phyloP scores from a whole-genome alignment of 2,113 vertebrate species.

The Microcebus griseorufus region DNA sequence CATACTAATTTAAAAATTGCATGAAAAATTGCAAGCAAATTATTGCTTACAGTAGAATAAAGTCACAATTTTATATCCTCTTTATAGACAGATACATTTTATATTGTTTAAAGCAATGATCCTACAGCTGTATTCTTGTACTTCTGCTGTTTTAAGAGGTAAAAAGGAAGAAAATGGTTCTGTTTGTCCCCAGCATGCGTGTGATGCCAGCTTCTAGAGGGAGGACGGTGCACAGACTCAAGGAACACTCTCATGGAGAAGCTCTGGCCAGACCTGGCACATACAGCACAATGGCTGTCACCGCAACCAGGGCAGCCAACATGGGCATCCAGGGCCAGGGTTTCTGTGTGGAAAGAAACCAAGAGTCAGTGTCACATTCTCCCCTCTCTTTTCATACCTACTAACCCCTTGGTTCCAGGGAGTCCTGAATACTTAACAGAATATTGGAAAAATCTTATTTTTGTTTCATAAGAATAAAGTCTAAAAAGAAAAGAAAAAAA shows the following conservation, averaged over 20 bases:
- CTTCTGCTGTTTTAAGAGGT: slow-evolving; percentile 89
- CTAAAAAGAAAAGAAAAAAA: slow-evolving; percentile 51
- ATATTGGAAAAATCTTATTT: slow-evolving; percentile 53
- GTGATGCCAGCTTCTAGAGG: slow-evolving; percentile 89
- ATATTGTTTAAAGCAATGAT: slow-evolving; percentile 94
- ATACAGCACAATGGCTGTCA: slow-evolving; percentile 96
- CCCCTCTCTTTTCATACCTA: slow-evolving; percentile 75
- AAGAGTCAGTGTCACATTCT: slow-evolving; percentile 87
- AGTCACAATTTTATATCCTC: slow-evolving; percentile 95
- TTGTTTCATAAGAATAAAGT: slow-evolving; percentile 43
- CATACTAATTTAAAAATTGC: slow-evolving; percentile 89
- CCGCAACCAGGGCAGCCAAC: slow-evolving; percentile 96
- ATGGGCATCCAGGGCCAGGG: slow-evolving; percentile 99
- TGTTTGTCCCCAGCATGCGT: slow-evolving; percentile 87
- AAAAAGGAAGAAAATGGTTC: slow-evolving; percentile 89
- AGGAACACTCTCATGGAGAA: slow-evolving; percentile 91
- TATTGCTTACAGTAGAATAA: slow-evolving; percentile 93
- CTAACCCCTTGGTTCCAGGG: slow-evolving; percentile 79
- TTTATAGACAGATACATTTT: slow-evolving; percentile 98
- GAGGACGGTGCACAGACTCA: slow-evolving; percentile 89
- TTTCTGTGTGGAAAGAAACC: slow-evolving; percentile 91
- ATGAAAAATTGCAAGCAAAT: slow-evolving; percentile 91
- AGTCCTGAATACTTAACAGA: slow-evolving; percentile 78
- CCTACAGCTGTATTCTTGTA: slow-evolving; percentile 88
- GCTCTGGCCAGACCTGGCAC: slow-evolving; percentile 94